These are phyloP conservation scores for Reticulitermes lucifugus DNA, from an alignment of 2,888 invertebrate genomes.

Conservation along the genomic window DNA sequence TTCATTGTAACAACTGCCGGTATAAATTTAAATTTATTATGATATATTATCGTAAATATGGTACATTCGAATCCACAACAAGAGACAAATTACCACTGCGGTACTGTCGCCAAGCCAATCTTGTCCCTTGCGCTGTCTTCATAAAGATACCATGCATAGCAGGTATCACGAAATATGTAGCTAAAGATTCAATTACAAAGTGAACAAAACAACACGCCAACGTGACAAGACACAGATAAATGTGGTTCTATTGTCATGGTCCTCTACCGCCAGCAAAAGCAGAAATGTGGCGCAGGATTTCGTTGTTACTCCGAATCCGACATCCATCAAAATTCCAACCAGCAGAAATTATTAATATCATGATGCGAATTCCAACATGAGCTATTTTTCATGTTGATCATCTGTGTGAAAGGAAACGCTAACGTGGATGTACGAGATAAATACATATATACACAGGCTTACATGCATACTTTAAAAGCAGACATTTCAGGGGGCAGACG, in stretches of 20 bases:
- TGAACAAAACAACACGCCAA: constrained; percentile 1
- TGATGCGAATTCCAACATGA: constrained; percentile 26
- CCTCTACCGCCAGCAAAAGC: neutral
- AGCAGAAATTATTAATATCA: constrained; percentile 34
- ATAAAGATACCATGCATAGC: no score
- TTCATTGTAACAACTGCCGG: no score
- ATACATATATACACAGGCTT: neutral
- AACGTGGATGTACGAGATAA: neutral
- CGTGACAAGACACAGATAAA: constrained; percentile 26
- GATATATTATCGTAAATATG: no score
- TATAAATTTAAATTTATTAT: no score
- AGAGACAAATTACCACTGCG: no score
- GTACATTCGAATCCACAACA: no score
- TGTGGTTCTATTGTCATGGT: constrained; percentile 14
- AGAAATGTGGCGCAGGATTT: neutral
- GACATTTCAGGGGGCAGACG: constrained; percentile 24
- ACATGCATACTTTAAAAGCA: constrained; percentile 3
- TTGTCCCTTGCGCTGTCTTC: no score
- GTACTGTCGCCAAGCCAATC: no score
- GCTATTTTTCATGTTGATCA: constrained; percentile 38
- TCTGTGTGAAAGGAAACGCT: constrained; percentile 5
- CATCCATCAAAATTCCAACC: constrained; percentile 40
- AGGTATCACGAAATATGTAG: neutral
- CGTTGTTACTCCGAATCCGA: neutral
- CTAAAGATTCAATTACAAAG: neutral